Percentiles rank a stretch among this genome's conserved stretches.
Evolutionary conservation across 2,888 invertebrate species (phyloP).

Genomic region (Trachelus stipa): DNA sequence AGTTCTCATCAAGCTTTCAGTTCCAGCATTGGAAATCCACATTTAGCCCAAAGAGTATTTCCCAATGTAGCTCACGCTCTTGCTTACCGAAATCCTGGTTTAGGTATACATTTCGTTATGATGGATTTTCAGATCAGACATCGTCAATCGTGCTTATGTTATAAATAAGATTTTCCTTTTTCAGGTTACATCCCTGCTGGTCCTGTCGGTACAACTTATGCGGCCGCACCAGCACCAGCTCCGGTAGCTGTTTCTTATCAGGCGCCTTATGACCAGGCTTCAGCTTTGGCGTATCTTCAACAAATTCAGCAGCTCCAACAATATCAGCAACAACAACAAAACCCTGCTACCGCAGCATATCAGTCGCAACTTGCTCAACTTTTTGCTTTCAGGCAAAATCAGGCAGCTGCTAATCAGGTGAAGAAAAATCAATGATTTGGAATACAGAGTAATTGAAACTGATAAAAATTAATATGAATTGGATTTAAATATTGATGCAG

Average conservation of each 20-base stretch:
- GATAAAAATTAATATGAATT: neutral
- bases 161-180: neutral
- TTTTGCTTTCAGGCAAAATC: conserved; percentile 44
- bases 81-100: conserved; percentile 56
- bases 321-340: conserved; percentile 31
- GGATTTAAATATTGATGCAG: conserved; percentile 26
- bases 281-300: conserved; percentile 44
- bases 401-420: conserved; percentile 32
- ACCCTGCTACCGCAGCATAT: conserved; percentile 24
- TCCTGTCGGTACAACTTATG: conserved; percentile 34
- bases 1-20: conserved; percentile 60
- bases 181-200: conserved; percentile 38
- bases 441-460: neutral
- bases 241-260: conserved; percentile 33
- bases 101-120: conserved; percentile 38
- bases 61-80: conserved; percentile 56
- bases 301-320: conserved; percentile 40
- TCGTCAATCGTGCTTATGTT: neutral
- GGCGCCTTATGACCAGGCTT: conserved; percentile 37
- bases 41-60: conserved; percentile 51
- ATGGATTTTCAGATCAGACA: neutral
- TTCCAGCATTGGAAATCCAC: conserved; percentile 56
- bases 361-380: conserved; percentile 46
- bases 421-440: conserved; percentile 12
- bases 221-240: conserved; percentile 22